Evolutionary conservation across 2,888 invertebrate genomes (phyloP).

Genomic region (Lamellibrachia columna): DNA sequence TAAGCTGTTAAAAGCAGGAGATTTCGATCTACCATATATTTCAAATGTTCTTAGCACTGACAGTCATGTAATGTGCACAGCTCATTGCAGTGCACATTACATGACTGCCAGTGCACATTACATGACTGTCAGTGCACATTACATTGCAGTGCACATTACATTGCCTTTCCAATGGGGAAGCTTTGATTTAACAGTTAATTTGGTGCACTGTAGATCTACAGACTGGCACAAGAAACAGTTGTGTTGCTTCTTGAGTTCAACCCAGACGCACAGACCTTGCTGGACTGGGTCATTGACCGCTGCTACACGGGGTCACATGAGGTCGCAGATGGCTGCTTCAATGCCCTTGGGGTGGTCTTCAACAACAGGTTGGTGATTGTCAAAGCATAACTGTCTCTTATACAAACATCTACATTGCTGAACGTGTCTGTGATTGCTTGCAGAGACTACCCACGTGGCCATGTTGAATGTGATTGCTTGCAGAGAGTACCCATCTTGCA

Average conservation of each 20-base stretch:
- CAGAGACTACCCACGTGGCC: conserved; percentile 74
- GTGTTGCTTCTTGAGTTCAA: conserved; percentile 91
- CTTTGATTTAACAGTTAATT: not conserved
- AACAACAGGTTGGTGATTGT: conserved; percentile 79
- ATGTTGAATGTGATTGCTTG: conserved; percentile 70
- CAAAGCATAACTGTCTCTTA: not conserved
- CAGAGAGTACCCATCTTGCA: no score
- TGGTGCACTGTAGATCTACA: conserved; percentile 77
- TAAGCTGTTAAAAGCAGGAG: no score
- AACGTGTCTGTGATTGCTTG: not conserved
- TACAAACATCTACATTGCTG: not conserved
- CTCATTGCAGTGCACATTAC: not conserved
- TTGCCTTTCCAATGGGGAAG: not conserved
- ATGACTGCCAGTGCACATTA: not conserved
- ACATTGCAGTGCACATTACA: not conserved
- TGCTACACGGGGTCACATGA: conserved; percentile 92
- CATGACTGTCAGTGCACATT: no score
- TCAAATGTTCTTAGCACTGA: no score
- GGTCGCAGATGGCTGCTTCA: conserved; percentile 95
- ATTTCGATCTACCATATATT: no score
- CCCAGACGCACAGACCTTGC: conserved; percentile 68
- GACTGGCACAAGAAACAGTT: conserved; percentile 91
- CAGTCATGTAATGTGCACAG: no score
- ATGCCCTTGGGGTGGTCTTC: conserved; percentile 94
- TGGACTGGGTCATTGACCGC: conserved; percentile 98